Evolutionary conservation across 2,113 vertebrate species (phyloP), one percentile per base, ranked within the genome.

Genomic region (Corydoras sp.): DNA sequence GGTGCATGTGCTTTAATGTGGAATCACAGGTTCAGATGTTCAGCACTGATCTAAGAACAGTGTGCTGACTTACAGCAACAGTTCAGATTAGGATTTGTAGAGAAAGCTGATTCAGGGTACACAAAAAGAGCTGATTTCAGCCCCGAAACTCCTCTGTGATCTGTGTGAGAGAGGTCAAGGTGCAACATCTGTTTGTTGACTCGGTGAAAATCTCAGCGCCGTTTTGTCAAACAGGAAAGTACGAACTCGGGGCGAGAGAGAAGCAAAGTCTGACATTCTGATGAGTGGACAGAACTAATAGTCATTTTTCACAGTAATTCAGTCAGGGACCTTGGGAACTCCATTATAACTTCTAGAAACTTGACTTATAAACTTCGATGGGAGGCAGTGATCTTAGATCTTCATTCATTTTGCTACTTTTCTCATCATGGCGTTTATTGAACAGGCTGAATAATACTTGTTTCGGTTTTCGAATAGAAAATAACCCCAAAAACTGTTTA

Each of bases 141-240:
- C 54, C 15, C 51, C 11, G 59, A n/a, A 59, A 14, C 30, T 12
- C 63, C 13, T 54, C 48, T 58, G 48, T 35, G 50, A 51, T 29
- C 63, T 61, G 48, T 58, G 63, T n/a, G 29, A 15, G 43, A 72
- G n/a, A 76, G 73, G 69, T 75, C 73, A 76, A 32, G 29, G 77
- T 58, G 43, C 76, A 75, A 69, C 62, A 77, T 72, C 76, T 80
- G 72, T 72, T 74, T 75, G 79, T 80, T 75, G 66, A 77, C 71
- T 74, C 75, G 18, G 64, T 68, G 31, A 71, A 74, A 76, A 76
- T 62, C 69, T 69, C 14, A 59, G 50, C 49, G 31, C 58, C 48
- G 67, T 74, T 71, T 59, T 50, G 31, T 65, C 32, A 48, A 77
- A 77, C 65, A 77, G 68, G 68, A 72, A 77, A 72, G 65, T 15